phyloP scores from a whole-genome alignment of 2,113 vertebrate genomes.

The Rostratula benghalensis region DNA sequence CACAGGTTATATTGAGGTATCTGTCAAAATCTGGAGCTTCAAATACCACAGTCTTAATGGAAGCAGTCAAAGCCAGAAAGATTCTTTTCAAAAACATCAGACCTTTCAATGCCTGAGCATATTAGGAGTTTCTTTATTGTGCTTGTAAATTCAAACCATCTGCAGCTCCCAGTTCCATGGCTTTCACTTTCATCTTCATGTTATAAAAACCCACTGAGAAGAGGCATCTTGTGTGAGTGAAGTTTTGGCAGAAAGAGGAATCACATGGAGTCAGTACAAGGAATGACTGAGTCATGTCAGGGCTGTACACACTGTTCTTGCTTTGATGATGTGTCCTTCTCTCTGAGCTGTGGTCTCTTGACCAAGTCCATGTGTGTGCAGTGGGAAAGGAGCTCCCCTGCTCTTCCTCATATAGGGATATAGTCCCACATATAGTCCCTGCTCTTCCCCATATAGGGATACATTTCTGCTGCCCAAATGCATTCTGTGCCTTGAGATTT shows the following conservation, averaged over 20 bases:
- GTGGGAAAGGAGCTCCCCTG: background rate
- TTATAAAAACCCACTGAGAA: background rate
- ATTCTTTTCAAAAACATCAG: background rate
- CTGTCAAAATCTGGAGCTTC: background rate
- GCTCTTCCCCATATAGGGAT: too few relatives aligned
- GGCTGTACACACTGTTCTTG: background rate
- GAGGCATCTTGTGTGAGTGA: background rate
- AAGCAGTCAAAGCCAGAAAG: background rate
- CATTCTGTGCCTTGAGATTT: background rate
- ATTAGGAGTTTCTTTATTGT: background rate
- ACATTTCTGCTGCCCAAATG: background rate
- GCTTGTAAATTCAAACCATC: background rate
- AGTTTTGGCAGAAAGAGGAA: background rate
- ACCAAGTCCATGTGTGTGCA: background rate
- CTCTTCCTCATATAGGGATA: too few relatives aligned
- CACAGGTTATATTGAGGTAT: background rate
- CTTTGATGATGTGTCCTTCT: background rate
- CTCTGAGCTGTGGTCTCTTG: background rate
- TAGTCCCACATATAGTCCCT: too few relatives aligned
- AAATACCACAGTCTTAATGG: background rate
- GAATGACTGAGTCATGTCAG: background rate
- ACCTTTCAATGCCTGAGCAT: background rate
- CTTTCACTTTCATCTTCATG: background rate
- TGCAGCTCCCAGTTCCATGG: background rate
- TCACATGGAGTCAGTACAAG: accelerated